Evolutionary conservation across 2,888 invertebrate genomes (phyloP), one percentile per base, ranked within the genome.

Genomic region (Sericinus montela): DNA sequence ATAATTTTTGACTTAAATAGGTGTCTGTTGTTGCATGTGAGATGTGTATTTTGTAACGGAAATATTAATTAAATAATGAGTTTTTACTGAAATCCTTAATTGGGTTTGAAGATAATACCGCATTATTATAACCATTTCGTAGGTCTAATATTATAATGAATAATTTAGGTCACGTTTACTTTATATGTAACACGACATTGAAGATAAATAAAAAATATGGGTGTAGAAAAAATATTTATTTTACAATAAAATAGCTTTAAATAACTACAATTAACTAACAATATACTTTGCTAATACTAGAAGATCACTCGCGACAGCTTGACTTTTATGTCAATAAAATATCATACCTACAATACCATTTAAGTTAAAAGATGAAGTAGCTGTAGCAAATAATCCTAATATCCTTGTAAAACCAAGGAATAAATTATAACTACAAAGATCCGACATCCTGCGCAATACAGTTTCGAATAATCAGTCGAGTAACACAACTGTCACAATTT

Each of bases 321-420:
- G 65, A 68, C 65, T 62, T 70, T 67, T 59, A 69, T 65, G 65
- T 69, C 65, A 69, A 71, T 72, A 72, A 75, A 79, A 72, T 67
- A 78, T 73, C 66, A 67, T 71, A 76, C 82, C 79, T 73, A 78
- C 82, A 60, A 65, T 54, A 60, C 63, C 58, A 59, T 19, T 62
- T 60, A 51, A 59, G 52, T 43, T 57, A 59, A 52, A 58, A 59
- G 55, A 48, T 57, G 55, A 56, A 49, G 60, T 62, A 67, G 61
- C 62, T 65, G 63, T 53, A 63, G 65, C 66, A 64, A 68, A 57
- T 62, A 65, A 66, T 54, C 67, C 67, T 70, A 80, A 73, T 64
- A 73, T 80, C 86, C 87, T 86, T 86, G 86, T 86, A 86, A 83
- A 88, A 88, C 87, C 87, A 85, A 88, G 85, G 82, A 81, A 80